Base-by-base conservation (phyloP, 1,140 invertebrate genomes). In the Bombus difficillimus region DNA sequence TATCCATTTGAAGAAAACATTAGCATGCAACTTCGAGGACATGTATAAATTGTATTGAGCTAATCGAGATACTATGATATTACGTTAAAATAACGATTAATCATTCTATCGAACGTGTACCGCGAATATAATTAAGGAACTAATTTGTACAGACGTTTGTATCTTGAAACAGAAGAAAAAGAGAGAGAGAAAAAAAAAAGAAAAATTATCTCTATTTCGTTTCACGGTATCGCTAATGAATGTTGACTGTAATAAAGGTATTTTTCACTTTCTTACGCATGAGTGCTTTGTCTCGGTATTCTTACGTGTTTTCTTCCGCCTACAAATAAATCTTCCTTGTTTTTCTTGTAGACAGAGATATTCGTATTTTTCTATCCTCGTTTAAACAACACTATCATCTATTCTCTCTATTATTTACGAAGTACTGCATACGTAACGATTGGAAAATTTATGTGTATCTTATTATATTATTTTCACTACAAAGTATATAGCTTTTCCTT, bases 151-250 rank as follows among this genome's bases (percentile, higher is more conserved):
- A 53, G 47, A 22, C 47, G 47, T 53, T 83, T 71, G 69, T 77
- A 71, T 76, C 66, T 87, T 59, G 25, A 32, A 77, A n/a, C 15
- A 64, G 77, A 86, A 32, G n/a, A 4, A 25, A 39, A 34, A 22
- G n/a, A n/a, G n/a, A 22, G 5, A 4, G 32, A 59, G 18, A 57
- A 53, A 8, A 53, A 47, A 22, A 18, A 0, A 34, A 47, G 10
- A 47, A 68, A 72, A 90, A 89, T 90, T 90, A 90, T 90, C 88
- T 90, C 89, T 90, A 89, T 90, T 90, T 90, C 89, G 89, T 90
- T 90, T 41, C 43, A 85, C 86, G 77, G 76, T 83, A 71, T 88
- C 69, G 72, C 86, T 78, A 83, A 69, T 91, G 86, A 86, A 86
- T 89, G 88, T 88, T 91, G 74, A 91, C 71, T 88, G 83, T 88